These are phyloP conservation scores for Tubulanus polymorphus DNA, from an alignment of 2,888 invertebrate species.

Conservation along the genomic window DNA sequence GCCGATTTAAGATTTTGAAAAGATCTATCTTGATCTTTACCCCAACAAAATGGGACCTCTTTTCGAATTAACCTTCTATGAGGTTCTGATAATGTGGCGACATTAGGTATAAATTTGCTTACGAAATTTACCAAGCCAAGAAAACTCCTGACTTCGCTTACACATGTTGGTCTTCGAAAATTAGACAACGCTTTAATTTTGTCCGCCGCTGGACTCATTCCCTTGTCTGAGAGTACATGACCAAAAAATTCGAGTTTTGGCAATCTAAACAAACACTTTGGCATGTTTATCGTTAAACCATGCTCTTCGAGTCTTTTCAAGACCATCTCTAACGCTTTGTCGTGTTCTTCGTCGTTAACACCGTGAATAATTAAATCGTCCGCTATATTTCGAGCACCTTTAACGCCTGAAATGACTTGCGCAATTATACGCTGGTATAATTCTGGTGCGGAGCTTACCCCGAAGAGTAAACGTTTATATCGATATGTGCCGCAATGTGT, in stretches of 20 bases:
- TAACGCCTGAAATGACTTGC: slow-evolving; percentile 14
- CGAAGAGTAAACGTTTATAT: slow-evolving; percentile 16
- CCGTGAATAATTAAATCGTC: slow-evolving; percentile 26
- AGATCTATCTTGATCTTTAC: slow-evolving; percentile 6
- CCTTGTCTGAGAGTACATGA: slow-evolving; percentile 5
- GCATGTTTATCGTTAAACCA: slow-evolving; percentile 16
- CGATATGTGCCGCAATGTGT: slow-evolving; percentile 2
- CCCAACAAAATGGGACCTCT: slow-evolving; percentile 5
- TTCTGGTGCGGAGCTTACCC: slow-evolving; percentile 19
- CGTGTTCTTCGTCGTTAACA: background rate
- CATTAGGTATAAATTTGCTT: background rate
- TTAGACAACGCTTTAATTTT: slow-evolving; percentile 6
- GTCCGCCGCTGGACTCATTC: slow-evolving; percentile 2
- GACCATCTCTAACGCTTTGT: background rate
- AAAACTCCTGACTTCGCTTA: slow-evolving; percentile 6
- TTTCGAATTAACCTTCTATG: background rate
- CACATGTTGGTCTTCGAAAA: background rate
- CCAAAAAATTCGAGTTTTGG: slow-evolving; percentile 11
- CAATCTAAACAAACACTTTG: slow-evolving; percentile 3
- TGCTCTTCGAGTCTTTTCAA: background rate
- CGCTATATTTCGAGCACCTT: slow-evolving; percentile 18
- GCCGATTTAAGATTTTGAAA: slow-evolving; percentile 5
- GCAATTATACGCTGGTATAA: slow-evolving; percentile 21
- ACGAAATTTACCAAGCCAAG: slow-evolving; percentile 4
- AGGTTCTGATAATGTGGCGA: slow-evolving; percentile 12